Evolutionary conservation across 2,888 invertebrate species (phyloP).

Genomic region (Idaea dimidiata): DNA sequence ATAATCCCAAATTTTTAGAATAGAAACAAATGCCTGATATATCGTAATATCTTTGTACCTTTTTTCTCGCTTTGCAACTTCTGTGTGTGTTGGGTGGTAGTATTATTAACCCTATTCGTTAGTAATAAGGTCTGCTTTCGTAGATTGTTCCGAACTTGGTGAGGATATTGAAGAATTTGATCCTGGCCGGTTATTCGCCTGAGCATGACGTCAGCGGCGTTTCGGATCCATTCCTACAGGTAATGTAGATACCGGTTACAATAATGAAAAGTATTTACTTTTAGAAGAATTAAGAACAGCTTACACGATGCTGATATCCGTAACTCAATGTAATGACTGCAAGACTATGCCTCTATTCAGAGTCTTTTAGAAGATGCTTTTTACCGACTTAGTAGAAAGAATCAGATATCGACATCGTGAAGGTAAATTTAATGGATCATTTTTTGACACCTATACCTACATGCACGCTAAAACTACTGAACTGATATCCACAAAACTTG

Average conservation of each 20-base stretch:
- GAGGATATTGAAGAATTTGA: constrained; percentile 98
- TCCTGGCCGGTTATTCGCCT: constrained; percentile 99
- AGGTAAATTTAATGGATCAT: too few relatives aligned
- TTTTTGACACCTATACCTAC: too few relatives aligned
- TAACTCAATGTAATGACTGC: too few relatives aligned
- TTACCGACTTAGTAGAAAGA: too few relatives aligned
- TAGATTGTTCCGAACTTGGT: constrained; percentile 99
- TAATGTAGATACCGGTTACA: constrained; percentile 47
- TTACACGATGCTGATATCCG: too few relatives aligned
- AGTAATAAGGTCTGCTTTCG: constrained; percentile 43
- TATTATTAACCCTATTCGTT: constrained; percentile 22
- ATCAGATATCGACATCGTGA: too few relatives aligned
- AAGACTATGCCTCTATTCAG: too few relatives aligned
- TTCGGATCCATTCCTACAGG: constrained; percentile 99
- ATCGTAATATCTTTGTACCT: constrained; percentile 25
- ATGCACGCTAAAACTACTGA: too few relatives aligned
- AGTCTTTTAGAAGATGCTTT: too few relatives aligned
- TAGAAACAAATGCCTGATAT: constrained; percentile 31
- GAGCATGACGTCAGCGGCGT: constrained; percentile 99
- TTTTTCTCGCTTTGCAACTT: constrained; percentile 52
- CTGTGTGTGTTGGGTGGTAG: constrained; percentile 49
- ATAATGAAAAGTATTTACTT: background rate
- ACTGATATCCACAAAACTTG: too few relatives aligned
- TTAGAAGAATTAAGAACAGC: background rate
- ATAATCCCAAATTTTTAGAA: background rate